Evolutionary conservation across 2,113 vertebrate genomes (phyloP).

Genomic region (Todiramphus chloris): DNA sequence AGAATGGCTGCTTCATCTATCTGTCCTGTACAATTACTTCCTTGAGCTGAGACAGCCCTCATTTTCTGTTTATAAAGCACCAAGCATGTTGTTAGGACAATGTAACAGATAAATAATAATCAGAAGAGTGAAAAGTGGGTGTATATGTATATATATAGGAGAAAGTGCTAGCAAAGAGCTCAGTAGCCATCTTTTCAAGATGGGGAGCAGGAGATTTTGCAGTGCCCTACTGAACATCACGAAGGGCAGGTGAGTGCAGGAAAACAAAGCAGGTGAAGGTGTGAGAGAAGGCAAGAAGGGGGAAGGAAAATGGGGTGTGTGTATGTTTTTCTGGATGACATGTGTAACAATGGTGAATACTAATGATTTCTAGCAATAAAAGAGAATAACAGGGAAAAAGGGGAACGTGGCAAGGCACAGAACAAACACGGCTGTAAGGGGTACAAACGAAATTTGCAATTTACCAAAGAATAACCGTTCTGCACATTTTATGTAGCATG

Average conservation of each 20-base stretch:
- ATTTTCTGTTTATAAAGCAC: background rate
- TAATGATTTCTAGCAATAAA: conserved; percentile 7
- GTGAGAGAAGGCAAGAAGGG: background rate
- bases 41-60: background rate
- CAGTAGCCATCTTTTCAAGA: background rate
- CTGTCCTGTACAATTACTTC: background rate
- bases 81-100: background rate
- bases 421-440: conserved; percentile 31
- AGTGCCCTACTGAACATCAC: background rate
- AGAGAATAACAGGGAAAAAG: background rate
- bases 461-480: conserved; percentile 57
- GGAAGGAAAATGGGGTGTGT: background rate
- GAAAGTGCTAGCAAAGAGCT: background rate
- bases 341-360: background rate
- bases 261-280: background rate
- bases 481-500: conserved; percentile 62
- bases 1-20: background rate
- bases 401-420: background rate
- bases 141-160: no score
- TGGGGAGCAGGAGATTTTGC: background rate
- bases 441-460: conserved; percentile 44
- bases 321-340: background rate
- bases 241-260: background rate
- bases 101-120: background rate
- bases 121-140: background rate